phyloP scores from a whole-genome alignment of 2,888 invertebrate genomes.

The Synergus laeviventris region DNA sequence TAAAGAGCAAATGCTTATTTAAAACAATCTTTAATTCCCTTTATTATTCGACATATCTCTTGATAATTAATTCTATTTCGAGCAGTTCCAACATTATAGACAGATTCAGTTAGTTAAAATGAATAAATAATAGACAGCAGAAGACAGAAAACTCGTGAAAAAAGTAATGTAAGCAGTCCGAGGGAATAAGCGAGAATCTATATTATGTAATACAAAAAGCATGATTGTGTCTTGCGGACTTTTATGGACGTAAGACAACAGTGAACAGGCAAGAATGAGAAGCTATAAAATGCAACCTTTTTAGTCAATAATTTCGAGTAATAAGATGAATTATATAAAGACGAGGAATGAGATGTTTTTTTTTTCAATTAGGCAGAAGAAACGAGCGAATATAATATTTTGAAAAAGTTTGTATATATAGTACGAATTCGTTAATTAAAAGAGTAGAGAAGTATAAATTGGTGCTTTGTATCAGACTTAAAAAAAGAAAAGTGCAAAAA shows the following conservation, averaged over 20 bases:
- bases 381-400: background rate
- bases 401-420: background rate
- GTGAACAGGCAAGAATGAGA: conserved; percentile 35
- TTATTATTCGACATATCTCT: background rate
- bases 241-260: conserved; percentile 35
- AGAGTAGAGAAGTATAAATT: conserved; percentile 6
- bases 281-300: conserved; percentile 37
- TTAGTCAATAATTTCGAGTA: background rate
- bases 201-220: conserved; percentile 40
- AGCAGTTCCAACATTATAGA: conserved; percentile 30
- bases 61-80: background rate
- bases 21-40: background rate
- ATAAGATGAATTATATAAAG: background rate
- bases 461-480: conserved; percentile 13
- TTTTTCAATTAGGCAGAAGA: background rate
- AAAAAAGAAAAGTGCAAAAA: conserved; percentile 20
- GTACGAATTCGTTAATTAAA: background rate
- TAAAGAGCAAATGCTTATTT: background rate
- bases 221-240: background rate
- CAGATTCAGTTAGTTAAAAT: background rate
- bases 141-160: background rate
- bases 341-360: background rate
- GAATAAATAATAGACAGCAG: conserved; percentile 3
- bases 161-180: conserved; percentile 40
- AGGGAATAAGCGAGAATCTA: conserved; percentile 43